phyloP scores from a whole-genome alignment of 2,888 invertebrate genomes.

The Strigamia transsilvanica region DNA sequence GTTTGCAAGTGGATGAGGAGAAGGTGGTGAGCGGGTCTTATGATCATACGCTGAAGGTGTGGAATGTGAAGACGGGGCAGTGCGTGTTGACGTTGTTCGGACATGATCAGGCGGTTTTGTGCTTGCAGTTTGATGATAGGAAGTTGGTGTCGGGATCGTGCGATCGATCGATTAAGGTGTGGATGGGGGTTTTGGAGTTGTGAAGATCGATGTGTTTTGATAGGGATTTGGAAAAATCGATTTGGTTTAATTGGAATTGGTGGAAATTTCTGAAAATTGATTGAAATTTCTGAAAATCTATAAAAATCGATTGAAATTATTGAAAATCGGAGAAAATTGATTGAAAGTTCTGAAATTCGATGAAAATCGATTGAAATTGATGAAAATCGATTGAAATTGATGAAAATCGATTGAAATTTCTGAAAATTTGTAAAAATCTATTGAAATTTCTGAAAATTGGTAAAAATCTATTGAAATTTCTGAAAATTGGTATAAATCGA shows the following conservation, averaged over 20 bases:
- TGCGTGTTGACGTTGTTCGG: conserved; percentile 66
- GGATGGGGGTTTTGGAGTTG: not conserved
- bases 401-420: not conserved
- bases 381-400: not conserved
- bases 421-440: no score
- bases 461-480: not conserved
- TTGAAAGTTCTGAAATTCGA: no score
- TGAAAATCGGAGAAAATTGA: not conserved
- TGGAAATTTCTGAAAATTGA: no score
- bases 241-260: no score
- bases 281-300: no score
- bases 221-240: not conserved
- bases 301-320: not conserved
- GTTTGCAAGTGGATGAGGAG: conserved; percentile 66
- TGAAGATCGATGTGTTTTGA: not conserved
- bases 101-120: conserved; percentile 67
- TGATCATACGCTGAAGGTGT: conserved; percentile 66
- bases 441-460: not conserved
- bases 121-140: conserved; percentile 64
- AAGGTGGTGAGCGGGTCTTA: conserved; percentile 68
- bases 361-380: not conserved
- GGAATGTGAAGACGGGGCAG: conserved; percentile 65
- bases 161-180: conserved; percentile 66
- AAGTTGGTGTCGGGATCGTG: conserved; percentile 66
- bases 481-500: no score